These are phyloP conservation scores for Pedetes capensis DNA, from an alignment of 2,113 vertebrate species.

Conservation along the genomic window DNA sequence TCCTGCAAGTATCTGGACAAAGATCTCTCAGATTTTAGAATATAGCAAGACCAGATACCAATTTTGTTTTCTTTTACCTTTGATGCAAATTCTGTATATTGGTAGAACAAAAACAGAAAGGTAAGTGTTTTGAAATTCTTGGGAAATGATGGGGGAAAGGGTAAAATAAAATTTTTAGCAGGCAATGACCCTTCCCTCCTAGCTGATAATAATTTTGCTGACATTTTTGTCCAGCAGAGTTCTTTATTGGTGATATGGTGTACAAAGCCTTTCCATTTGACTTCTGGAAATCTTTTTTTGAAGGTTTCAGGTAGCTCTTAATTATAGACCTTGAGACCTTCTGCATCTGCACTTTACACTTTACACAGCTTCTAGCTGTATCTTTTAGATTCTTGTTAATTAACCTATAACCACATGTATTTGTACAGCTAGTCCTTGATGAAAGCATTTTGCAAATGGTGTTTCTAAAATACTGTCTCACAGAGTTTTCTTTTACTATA, in stretches of 20 bases:
- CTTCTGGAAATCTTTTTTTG: background rate
- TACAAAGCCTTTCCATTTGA: background rate
- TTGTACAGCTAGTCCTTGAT: background rate
- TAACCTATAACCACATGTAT: background rate
- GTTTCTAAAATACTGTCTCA: background rate
- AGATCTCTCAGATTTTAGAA: background rate
- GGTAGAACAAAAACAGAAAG: background rate
- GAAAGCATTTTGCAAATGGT: background rate
- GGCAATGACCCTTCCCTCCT: background rate
- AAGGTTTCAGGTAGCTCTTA: background rate
- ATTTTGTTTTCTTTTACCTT: background rate
- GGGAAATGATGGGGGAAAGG: background rate
- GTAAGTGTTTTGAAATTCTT: background rate
- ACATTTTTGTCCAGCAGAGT: background rate
- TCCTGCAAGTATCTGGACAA: background rate
- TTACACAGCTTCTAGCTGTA: background rate
- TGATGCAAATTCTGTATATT: background rate
- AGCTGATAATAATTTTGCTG: background rate
- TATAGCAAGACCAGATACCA: background rate
- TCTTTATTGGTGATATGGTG: background rate
- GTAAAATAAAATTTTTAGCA: background rate
- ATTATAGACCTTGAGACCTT: background rate
- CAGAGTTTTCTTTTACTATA: background rate
- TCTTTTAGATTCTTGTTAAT: slow-evolving; percentile 19
- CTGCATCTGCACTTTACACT: background rate